Evolutionary conservation across 2,113 vertebrate genomes (phyloP), one percentile per base, ranked within the genome.

Genomic region (Psophia crepitans): DNA sequence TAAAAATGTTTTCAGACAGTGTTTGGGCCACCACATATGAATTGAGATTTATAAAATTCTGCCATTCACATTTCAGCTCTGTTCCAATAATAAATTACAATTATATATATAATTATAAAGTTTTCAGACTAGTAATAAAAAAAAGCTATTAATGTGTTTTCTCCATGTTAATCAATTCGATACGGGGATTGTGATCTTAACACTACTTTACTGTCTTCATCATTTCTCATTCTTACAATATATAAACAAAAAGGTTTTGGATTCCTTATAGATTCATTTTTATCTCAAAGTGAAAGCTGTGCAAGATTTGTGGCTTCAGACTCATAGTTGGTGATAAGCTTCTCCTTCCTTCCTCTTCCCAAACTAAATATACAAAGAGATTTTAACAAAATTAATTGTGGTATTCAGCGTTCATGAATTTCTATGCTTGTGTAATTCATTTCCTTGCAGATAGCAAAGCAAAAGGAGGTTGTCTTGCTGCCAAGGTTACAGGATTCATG

Each of bases 361-460:
- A 93, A 87, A 80, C 87, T 87, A 94, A 95, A 85, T 75, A 87
- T 69, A 96, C 93, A 95, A 94, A 97, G 90, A 96, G 90, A 95
- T 60, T 96, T 96, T 83, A 97, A 88, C 70, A 94, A 94, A 97
- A 97, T 94, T 96, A 97, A 97, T 96, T 96, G 96, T 89, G 81
- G 82, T 64, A 82, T 95, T 97, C 93, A 95, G 84, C 17, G 5
- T 90, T 90, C 91, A 85, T 90, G 84, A 95, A 97, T 96, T 96
- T 87, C 93, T 90, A 65, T 66, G 89, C 94, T 63, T 23, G 56
- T 89, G 83, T 76, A 96, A 97, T 91, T 96, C 80, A 89, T 95
- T 96, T 97, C 63, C 91, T 86, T 58, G 73, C 63, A 81, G 91
- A 96, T 44, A 95, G 87, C 17, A 82, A 94, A 93, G 84, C 64